Evolutionary conservation across 2,113 vertebrate species (phyloP), one percentile per base, ranked within the genome.

Genomic region (Syngnathoides biaculeatus): DNA sequence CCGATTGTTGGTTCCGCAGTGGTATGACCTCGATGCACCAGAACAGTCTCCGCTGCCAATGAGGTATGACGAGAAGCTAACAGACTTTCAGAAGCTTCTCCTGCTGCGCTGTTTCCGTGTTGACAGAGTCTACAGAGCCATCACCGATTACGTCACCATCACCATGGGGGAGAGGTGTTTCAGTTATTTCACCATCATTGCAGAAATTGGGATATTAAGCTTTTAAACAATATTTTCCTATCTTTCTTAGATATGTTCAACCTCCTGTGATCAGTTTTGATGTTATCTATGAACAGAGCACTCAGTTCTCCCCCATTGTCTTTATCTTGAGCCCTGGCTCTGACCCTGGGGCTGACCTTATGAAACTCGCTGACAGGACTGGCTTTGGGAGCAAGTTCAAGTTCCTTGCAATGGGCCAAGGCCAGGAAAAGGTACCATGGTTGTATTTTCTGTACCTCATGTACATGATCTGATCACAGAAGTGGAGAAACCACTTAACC

Each of bases 381-480:
- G 94, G 93, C 17, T 95, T 97, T 75, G 94, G 91, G 24, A 94
- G 84, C 70, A 93, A 93, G 67, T 94, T 98, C 72, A 95, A 94
- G 71, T 93, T 96, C 79, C 94, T 99, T 0, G 97, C 96, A 22
- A 98, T 99, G 97, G 97, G 97, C 26, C 96, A 99, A 85, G 96
- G 97, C 19, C 97, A 98, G 67, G 97, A 98, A 62, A 94, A 94
- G 93, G 97, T 96, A 92, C 55, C 39, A 20, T 63, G 56, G 4
- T 39, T 65, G 0, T 64, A 22, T n/a, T 64, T 62, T 59, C 35
- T 14, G n/a, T 55, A 35, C 56, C 1, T 27, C 24, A 26, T 11
- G 13, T 1, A 55, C 4, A 26, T 22, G 52, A 4, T 12, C 11
- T 55, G n/a, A 53, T n/a, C 5, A 24, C 22, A 53, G 20, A 53